Base-by-base conservation (phyloP, 2,888 invertebrate genomes). In the Malacosoma neustria region DNA sequence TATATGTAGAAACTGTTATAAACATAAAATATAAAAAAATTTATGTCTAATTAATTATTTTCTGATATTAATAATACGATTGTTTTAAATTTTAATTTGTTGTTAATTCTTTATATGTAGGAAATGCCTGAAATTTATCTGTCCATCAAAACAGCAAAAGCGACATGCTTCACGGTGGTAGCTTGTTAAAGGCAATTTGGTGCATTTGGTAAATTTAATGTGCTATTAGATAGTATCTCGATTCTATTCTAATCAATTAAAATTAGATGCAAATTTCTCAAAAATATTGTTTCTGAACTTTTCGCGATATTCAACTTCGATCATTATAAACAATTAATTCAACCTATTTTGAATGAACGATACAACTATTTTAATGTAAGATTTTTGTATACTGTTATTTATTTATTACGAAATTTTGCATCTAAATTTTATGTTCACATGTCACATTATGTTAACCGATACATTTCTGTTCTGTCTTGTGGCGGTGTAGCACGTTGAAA, bases 401-500 rank as follows among this genome's bases (percentile, higher is more conserved):
- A 22, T 22, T 22, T 22, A 22, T 32, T 30, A 6, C 15, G 14
- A 33, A 37, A 14, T 14, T 39, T 48, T 46, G 49, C 51, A 51
- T 48, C 46, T 41, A 42, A 48, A 60, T 58, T 52, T 47, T 53
- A 37, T 7, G 22, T 35, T 29, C 39, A 46, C 47, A 53, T 43
- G 49, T 42, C 43, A 48, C 50, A 50, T 54, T 48, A 22, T 67
- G 81, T 80, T 84, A 84, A 84, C 79, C 65, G 59, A 66, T 67
- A 67, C 74, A 61, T 82, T 82, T 82, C 75, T 82, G 69, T 85
- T 80, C 80, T 80, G 69, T 76, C 77, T 80, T 72, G 72, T 80
- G 75, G 76, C 75, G 75, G 76, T 85, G 82, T 88, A 90, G 91
- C 91, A 89, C 80, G 87, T 89, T 87, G 91, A 91, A 87, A 89